Evolutionary conservation across 1,140 invertebrate genomes (phyloP).

Genomic region (Pachyrhynchus sulphureomaculatus): DNA sequence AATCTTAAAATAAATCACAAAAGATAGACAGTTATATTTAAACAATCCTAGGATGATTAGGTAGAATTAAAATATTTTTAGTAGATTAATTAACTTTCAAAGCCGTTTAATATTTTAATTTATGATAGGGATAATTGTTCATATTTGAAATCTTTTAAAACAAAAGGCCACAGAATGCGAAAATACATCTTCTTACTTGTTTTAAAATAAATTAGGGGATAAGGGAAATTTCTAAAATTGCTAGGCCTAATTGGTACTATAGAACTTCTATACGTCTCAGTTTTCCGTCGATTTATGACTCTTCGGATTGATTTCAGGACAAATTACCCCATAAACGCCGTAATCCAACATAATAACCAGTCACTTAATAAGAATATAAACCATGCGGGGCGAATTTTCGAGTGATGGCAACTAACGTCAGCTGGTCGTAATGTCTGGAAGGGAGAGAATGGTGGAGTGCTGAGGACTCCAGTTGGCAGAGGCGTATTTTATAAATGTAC

Average conservation of each 20-base stretch:
- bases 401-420: constrained; percentile 31
- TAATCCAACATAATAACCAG: constrained; percentile 35
- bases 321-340: constrained; percentile 31
- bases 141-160: too few relatives aligned
- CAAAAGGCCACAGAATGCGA: too few relatives aligned
- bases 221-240: not conserved
- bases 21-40: too few relatives aligned
- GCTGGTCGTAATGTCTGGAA: constrained; percentile 31
- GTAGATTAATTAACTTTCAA: too few relatives aligned
- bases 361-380: constrained; percentile 35
- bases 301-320: constrained; percentile 24
- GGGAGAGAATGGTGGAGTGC: not conserved
- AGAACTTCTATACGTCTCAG: constrained; percentile 12
- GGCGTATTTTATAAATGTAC: not conserved
- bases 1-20: too few relatives aligned
- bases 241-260: constrained; percentile 16
- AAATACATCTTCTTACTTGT: too few relatives aligned
- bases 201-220: too few relatives aligned
- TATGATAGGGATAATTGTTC: too few relatives aligned
- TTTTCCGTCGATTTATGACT: constrained; percentile 13
- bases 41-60: too few relatives aligned
- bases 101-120: too few relatives aligned
- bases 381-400: constrained; percentile 19
- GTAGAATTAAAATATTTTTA: too few relatives aligned
- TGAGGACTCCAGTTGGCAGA: not conserved